Evolutionary conservation across 2,797 vertebrate genomes (phyloP).

Genomic region (Eospalax fontanierii): DNA sequence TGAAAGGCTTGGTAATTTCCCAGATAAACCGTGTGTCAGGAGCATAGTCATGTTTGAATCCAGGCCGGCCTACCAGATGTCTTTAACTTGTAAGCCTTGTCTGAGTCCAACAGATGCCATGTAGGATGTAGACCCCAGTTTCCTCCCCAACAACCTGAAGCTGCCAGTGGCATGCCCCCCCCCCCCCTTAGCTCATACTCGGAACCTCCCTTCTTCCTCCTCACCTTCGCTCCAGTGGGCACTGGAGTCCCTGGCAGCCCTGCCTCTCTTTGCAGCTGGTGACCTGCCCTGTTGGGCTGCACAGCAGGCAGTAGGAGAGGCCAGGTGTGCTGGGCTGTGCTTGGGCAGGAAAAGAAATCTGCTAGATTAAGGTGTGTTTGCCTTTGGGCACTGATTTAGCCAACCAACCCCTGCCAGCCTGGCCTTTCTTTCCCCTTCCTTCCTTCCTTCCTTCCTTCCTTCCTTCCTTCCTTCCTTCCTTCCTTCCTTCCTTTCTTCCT

Average conservation of each 20-base stretch:
- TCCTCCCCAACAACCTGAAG: background rate
- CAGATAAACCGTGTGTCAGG: background rate
- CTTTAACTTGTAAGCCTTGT: background rate
- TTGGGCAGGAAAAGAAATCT: background rate
- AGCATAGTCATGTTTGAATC: background rate
- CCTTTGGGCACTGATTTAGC: background rate
- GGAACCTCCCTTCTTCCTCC: too few relatives aligned
- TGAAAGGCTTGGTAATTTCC: background rate
- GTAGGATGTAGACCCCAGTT: background rate
- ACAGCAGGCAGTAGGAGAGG: background rate
- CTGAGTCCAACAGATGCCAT: background rate
- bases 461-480: too few relatives aligned
- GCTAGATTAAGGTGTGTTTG: background rate
- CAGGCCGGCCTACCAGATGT: background rate
- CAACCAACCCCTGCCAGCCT: background rate
- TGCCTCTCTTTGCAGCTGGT: conserved; percentile 64
- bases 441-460: too few relatives aligned
- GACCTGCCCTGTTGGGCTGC: conserved; percentile 24
- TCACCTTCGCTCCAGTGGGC: conserved; percentile 68
- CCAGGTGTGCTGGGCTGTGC: background rate
- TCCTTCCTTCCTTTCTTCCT: too few relatives aligned
- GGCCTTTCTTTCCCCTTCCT: background rate
- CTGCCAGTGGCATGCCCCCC: background rate
- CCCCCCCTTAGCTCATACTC: background rate
- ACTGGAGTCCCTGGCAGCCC: background rate